These are phyloP conservation scores for Tridacna gigas DNA, from an alignment of 2,888 invertebrate species.

Conservation along the genomic window DNA sequence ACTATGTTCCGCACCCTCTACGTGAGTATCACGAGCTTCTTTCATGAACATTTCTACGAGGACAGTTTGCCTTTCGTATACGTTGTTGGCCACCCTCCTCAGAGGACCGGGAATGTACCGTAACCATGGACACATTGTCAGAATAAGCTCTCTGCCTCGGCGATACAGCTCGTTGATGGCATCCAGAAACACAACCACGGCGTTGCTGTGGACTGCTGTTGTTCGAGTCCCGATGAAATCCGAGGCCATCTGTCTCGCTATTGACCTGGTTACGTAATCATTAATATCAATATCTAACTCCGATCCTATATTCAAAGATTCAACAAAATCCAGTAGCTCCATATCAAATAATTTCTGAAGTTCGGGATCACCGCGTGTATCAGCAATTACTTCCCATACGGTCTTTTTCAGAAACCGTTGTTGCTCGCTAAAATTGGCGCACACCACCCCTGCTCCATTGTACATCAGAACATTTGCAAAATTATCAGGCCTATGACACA, in stretches of 20 bases:
- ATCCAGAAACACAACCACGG: background rate
- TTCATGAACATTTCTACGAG: slow-evolving; percentile 9
- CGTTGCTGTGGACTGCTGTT: background rate
- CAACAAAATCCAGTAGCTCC: background rate
- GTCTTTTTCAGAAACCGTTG: background rate
- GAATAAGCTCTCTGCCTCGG: slow-evolving; percentile 3
- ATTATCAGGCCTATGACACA: slow-evolving; percentile 6
- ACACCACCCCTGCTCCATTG: background rate
- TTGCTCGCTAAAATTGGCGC: slow-evolving; percentile 5
- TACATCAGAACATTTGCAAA: slow-evolving; percentile 8
- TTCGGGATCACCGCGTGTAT: background rate
- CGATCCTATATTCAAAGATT: background rate
- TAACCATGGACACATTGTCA: slow-evolving; percentile 18
- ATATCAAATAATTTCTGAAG: background rate
- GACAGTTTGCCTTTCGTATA: background rate
- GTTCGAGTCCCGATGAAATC: background rate
- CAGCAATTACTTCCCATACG: background rate
- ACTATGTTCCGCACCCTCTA: background rate
- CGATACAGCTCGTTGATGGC: slow-evolving; percentile 16
- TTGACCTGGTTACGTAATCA: background rate
- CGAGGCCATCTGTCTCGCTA: background rate
- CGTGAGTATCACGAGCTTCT: slow-evolving; percentile 1
- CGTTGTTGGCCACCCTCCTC: background rate
- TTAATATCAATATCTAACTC: background rate
- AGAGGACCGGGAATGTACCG: background rate